Evolutionary conservation across 2,888 invertebrate genomes (phyloP), one percentile per base, ranked within the genome.

Genomic region (Calliphora vomitoria): DNA sequence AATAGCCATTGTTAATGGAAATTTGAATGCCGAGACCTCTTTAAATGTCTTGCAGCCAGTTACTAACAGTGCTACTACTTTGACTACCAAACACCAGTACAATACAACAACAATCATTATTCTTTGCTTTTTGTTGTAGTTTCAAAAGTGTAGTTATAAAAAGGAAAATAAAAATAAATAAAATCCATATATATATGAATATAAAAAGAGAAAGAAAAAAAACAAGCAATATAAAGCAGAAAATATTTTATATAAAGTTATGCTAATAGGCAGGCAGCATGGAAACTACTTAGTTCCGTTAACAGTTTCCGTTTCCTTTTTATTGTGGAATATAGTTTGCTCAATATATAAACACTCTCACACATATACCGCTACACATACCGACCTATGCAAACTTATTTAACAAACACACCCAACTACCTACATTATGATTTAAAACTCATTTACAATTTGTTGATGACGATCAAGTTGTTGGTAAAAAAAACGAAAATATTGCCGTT

Each of bases 261-360:
- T 87, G 87, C 87, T 87, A 87, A 87, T 87, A 87, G 87, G 75
- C 87, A 81, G 74, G 83, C 66, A 78, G 68, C 53, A 72, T 62
- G 84, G 78, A 81, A 87, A 87, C 87, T 60, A 79, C 87, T 82
- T 82, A 79, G 78, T 87, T 87, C 84, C 87, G 87, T 79, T 82
- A 79, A 85, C 82, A 79, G 85, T 85, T 87, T 87, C 87, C 87
- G 87, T 75, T 87, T 87, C 84, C 87, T 82, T 55, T 79, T 83
- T 79, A 64, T 55, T 71, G 66, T 82, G 60, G 53, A 64, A 69
- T 38, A 75, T 13, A 85, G 71, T 81, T 81, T 81, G 78, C 78
- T 71, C 69, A 79, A 86, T 82, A 38, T 47, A 58, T 4, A 60
- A 68, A 75, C 55, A 68, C 13, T 31, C 20, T 44, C n/a, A 38